These are phyloP conservation scores for Haplochromis burtoni DNA, from an alignment of 2,113 vertebrate species.

Conservation along the genomic window DNA sequence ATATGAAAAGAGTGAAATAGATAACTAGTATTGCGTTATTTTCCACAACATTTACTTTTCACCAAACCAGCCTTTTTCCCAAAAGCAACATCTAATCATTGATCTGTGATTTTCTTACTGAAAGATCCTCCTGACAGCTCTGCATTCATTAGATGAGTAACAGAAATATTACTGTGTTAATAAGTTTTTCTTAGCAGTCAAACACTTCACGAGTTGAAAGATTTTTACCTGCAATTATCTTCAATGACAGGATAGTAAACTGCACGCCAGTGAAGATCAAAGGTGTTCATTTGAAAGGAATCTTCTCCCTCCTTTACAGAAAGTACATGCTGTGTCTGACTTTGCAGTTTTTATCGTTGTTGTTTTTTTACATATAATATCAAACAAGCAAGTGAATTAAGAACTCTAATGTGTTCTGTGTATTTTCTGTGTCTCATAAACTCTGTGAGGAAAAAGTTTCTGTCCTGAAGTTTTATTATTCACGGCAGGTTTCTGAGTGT, in stretches of 20 bases:
- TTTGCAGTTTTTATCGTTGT: background rate
- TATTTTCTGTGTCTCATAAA: background rate
- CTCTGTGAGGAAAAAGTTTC: background rate
- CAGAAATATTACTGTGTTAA: background rate
- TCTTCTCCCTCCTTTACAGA: background rate
- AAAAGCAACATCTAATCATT: background rate
- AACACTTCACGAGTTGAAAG: background rate
- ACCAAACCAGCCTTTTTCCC: background rate
- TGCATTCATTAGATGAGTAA: background rate
- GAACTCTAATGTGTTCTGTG: background rate
- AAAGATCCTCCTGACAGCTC: background rate
- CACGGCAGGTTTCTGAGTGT: conserved; percentile 12
- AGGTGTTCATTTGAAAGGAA: background rate
- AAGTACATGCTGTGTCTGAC: background rate
- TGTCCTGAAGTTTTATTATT: conserved; percentile 22
- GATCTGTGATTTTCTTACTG: background rate
- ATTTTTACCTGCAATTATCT: background rate
- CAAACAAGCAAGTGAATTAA: background rate
- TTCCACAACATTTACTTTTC: background rate
- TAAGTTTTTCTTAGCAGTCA: background rate
- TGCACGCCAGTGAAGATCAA: background rate
- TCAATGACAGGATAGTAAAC: background rate
- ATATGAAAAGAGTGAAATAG: background rate
- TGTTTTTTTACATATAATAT: background rate
- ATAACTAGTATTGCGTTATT: background rate